Conservation (phyloP, 2,797 vertebrate species). For the Sarcoramphus papa region DNA sequence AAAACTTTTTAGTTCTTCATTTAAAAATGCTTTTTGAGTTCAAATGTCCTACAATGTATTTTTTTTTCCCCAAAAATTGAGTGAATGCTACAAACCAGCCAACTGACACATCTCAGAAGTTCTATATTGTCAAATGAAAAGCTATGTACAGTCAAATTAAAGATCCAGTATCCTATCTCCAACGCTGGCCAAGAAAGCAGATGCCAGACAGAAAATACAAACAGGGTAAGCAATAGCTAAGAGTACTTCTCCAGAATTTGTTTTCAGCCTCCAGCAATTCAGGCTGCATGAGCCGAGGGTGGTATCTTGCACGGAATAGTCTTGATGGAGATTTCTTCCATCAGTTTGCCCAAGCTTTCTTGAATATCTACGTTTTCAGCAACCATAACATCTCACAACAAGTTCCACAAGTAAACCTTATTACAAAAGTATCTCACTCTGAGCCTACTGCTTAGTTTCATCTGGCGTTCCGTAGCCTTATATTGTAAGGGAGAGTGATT, state of each 20-base stretch:
- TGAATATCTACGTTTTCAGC: background rate
- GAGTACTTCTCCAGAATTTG: background rate
- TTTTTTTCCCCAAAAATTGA: rapidly evolving
- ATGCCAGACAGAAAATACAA: background rate
- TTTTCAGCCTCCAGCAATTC: background rate
- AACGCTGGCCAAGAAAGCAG: background rate
- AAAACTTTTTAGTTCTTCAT: background rate
- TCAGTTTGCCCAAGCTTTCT: background rate
- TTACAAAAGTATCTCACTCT: background rate
- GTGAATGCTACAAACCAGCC: background rate
- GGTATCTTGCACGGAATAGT: background rate
- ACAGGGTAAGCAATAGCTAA: background rate
- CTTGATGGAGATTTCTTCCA: background rate
- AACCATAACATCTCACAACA: background rate
- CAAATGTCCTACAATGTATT: background rate
- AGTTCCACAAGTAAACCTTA: background rate
- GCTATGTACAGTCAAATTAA: background rate
- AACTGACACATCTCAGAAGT: background rate
- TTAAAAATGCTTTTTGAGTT: background rate
- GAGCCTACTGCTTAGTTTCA: background rate
- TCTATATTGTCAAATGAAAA: background rate
- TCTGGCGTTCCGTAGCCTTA: background rate
- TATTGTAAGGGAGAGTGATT: background rate
- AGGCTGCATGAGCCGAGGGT: background rate
- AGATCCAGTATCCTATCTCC: background rate